These are phyloP conservation scores for Lochmaea crataegi DNA, from an alignment of 2,888 invertebrate genomes.

Conservation along the genomic window DNA sequence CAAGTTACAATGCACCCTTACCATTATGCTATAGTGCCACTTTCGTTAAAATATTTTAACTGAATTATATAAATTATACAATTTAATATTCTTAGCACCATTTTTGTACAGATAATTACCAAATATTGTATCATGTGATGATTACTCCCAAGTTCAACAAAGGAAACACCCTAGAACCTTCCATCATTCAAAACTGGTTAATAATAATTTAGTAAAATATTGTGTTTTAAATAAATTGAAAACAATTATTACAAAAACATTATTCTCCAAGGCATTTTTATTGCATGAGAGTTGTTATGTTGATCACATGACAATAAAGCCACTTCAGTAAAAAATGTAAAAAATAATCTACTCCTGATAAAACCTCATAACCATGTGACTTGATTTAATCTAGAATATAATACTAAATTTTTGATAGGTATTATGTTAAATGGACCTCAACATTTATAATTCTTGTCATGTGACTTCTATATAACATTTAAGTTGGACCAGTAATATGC, in stretches of 20 bases:
- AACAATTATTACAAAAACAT: not conserved
- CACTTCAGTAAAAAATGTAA: slow-evolving; percentile 17
- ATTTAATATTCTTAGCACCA: too few relatives aligned
- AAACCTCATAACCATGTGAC: not conserved
- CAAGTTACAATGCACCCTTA: too few relatives aligned
- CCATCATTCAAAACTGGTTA: not conserved
- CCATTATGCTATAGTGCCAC: too few relatives aligned
- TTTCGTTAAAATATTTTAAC: too few relatives aligned
- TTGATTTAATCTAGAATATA: not conserved
- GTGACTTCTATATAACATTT: not conserved
- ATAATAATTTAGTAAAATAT: not conserved
- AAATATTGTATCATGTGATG: not conserved
- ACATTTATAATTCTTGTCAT: not conserved
- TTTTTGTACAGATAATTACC: too few relatives aligned
- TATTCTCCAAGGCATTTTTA: too few relatives aligned
- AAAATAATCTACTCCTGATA: slow-evolving; percentile 8
- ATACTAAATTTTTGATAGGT: not conserved
- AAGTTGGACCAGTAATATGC: not conserved
- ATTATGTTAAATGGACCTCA: not conserved
- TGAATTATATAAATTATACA: too few relatives aligned
- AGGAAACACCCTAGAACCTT: not conserved
- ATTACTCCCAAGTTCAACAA: not conserved
- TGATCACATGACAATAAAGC: slow-evolving; percentile 23
- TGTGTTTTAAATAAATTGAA: not conserved
- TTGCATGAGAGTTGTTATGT: not conserved